Percentiles rank a stretch among this genome's conserved stretches.
phyloP scores from a whole-genome alignment of 2,888 invertebrate genomes.

The Drosophila cognata region DNA sequence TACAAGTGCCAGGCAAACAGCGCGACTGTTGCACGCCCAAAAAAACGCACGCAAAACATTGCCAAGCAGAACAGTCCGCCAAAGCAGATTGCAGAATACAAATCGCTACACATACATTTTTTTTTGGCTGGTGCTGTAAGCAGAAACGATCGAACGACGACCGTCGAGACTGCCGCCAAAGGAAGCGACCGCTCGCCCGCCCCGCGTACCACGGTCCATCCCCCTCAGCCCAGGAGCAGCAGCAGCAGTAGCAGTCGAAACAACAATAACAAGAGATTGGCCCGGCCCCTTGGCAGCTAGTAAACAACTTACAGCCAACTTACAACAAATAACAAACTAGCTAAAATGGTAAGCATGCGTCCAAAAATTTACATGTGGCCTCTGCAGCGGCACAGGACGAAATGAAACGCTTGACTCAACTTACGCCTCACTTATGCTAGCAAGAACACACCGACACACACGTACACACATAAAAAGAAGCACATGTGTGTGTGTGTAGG shows the following conservation, averaged over 20 bases:
- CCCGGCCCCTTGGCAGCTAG: constrained; percentile 30
- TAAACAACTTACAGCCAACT: constrained; percentile 45
- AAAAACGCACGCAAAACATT: constrained; percentile 33
- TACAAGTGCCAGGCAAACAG: constrained; percentile 64
- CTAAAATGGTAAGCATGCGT: constrained; percentile 62
- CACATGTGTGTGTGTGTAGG: constrained; percentile 9
- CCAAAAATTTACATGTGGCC: constrained; percentile 34
- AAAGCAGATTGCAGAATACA: constrained; percentile 23
- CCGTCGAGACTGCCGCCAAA: constrained; percentile 62
- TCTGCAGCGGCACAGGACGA: constrained; percentile 20
- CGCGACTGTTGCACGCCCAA: constrained; percentile 49
- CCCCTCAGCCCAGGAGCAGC: constrained; percentile 55
- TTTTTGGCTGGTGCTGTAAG: constrained; percentile 57
- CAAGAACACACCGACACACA: constrained; percentile 6
- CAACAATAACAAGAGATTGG: constrained; percentile 49
- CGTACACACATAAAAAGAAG: neutral
- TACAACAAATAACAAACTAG: constrained; percentile 38
- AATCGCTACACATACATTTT: constrained; percentile 22
- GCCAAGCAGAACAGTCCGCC: constrained; percentile 20
- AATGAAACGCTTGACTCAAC: constrained; percentile 17
- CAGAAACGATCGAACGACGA: constrained; percentile 58
- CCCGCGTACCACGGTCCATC: constrained; percentile 6
- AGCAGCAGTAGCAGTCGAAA: constrained; percentile 41
- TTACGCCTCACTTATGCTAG: constrained; percentile 34
- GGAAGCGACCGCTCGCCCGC: constrained; percentile 57